Base-by-base conservation (phyloP, 2,888 invertebrate species). In the Rutpela maculata region DNA sequence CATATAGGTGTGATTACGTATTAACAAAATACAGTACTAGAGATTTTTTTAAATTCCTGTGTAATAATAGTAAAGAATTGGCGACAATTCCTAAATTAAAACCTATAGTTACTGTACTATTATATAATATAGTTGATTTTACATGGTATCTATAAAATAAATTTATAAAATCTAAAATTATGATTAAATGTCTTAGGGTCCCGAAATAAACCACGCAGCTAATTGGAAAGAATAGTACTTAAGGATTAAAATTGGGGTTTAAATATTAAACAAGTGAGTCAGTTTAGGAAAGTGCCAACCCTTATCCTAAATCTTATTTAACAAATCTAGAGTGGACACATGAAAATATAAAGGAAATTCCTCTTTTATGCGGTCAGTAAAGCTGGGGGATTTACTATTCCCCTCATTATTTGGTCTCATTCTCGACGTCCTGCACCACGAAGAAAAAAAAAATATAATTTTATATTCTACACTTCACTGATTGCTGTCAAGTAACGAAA, bases 271-370 rank as follows among this genome's bases (percentile, higher is more conserved):
- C 12, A 15, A 43, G 43, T 2, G 11, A 43, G 43, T 15, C 12
- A 43, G 43, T 15, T 15, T 50, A n/a, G 50, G n/a, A 15, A 50
- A 50, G 15, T n/a, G 2, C 12, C 5, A 50, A n/a, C n/a, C 50
- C n/a, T 50, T 50, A n/a, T n/a, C 50, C 50, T 50, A 50, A 50
- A 50, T 50, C 50, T 50, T 50, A 50, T n/a, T 50, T 15, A 50
- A 50, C 50, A 50, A 50, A 50, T 50, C 50, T 50, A 15, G n/a
- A 50, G 50, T 50, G 50, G 50, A n/a, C 50, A 50, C n/a, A 50
- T 15, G 50, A n/a, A 50, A 50, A 50, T 12, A 43, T 12, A 50
- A 50, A 50, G 50, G 50, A n/a, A n/a, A 50, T 50, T 50, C n/a
- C 50, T 50, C 50, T 50, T 50, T 50, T 50, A 50, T 50, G 7